Percentiles rank a stretch among this genome's conserved stretches.
phyloP scores from a whole-genome alignment of 2,797 vertebrate species.

The Danio kyathit region DNA sequence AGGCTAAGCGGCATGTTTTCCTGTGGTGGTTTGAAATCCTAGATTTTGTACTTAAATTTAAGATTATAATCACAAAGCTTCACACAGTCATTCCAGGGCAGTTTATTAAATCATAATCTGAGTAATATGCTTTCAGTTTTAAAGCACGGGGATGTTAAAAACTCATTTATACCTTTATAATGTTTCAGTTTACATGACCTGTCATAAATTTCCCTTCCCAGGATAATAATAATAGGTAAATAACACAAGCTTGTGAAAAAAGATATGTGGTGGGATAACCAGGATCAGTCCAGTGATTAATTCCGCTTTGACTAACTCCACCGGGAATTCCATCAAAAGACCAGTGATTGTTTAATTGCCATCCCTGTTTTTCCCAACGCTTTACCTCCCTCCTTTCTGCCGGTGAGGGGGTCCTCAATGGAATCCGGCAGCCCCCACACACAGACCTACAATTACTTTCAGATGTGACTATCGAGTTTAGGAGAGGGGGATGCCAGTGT shows the following conservation, averaged over 20 bases:
- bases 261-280: slow-evolving; percentile 71
- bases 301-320: slow-evolving; percentile 78
- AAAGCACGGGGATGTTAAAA: slow-evolving; percentile 58
- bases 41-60: slow-evolving; percentile 18
- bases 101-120: slow-evolving; percentile 51
- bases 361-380: slow-evolving; percentile 75
- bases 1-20: slow-evolving; percentile 60
- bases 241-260: slow-evolving; percentile 78
- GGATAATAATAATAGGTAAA: slow-evolving; percentile 84
- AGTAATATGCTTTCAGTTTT: slow-evolving; percentile 47
- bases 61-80: slow-evolving; percentile 45
- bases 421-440: slow-evolving; percentile 74
- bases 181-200: slow-evolving; percentile 63
- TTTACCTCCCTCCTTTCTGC: slow-evolving; percentile 73
- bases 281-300: slow-evolving; percentile 78
- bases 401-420: slow-evolving; percentile 70
- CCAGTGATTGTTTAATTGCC: slow-evolving; percentile 79
- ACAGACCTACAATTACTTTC: slow-evolving; percentile 77
- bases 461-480: slow-evolving; percentile 75
- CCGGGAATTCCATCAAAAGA: slow-evolving; percentile 83
- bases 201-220: slow-evolving; percentile 77
- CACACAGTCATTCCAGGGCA: slow-evolving; percentile 40
- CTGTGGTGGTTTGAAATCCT: slow-evolving; percentile 43
- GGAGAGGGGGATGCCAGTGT: slow-evolving; percentile 58
- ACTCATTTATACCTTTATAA: slow-evolving; percentile 53